These are phyloP conservation scores for Semnornis frantzii DNA, from an alignment of 2,113 vertebrate species.

Conservation along the genomic window DNA sequence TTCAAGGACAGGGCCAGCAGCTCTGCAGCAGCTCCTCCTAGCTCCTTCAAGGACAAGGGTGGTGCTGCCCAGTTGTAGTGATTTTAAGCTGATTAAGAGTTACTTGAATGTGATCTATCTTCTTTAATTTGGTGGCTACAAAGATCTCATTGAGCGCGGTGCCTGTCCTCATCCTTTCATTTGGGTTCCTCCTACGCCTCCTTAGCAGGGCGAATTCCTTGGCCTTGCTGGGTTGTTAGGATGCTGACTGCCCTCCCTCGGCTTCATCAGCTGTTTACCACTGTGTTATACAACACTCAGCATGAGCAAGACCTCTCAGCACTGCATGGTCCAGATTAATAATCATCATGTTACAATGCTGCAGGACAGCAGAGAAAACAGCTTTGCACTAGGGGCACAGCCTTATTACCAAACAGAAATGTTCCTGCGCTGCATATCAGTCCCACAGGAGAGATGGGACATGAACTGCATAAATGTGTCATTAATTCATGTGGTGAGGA, in stretches of 20 bases:
- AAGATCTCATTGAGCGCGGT: fast-evolving
- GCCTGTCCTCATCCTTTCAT: not conserved
- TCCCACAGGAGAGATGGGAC: not conserved
- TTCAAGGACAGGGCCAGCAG: not conserved
- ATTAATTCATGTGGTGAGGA: not conserved
- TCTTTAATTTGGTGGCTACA: not conserved
- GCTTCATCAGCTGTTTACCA: constrained; percentile 8
- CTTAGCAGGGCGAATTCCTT: constrained; percentile 28
- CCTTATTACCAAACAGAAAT: not conserved
- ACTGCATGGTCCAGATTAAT: not conserved
- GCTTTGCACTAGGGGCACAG: not conserved
- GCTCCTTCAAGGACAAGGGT: not conserved
- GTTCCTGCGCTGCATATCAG: not conserved
- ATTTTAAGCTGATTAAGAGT: not conserved
- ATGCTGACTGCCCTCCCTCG: not conserved
- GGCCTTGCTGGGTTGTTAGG: not conserved
- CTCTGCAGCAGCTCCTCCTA: not conserved
- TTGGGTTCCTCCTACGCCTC: not conserved
- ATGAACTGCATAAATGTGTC: not conserved
- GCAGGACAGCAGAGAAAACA: not conserved
- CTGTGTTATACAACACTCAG: constrained; percentile 15
- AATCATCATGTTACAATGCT: not conserved
- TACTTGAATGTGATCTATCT: not conserved
- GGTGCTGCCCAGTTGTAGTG: not conserved
- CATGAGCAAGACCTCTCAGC: constrained; percentile 18